phyloP scores from a whole-genome alignment of 2,888 invertebrate genomes.

The Eupithecia exiguata region DNA sequence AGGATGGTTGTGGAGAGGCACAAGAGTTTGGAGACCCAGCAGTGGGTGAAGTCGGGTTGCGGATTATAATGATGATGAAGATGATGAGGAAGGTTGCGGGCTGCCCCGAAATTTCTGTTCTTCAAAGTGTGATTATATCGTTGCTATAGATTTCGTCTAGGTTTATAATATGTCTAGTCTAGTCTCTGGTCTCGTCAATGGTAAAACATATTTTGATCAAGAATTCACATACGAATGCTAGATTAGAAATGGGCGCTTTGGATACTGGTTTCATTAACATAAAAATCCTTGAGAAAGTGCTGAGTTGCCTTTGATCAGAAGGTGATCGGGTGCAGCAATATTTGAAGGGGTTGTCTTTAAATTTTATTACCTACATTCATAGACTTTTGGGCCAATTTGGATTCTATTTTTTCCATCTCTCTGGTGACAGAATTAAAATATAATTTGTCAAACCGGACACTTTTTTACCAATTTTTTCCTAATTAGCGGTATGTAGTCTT shows the following conservation, averaged over 20 bases:
- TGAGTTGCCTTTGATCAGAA: slow-evolving; percentile 48
- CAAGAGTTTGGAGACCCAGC: too few species aligned
- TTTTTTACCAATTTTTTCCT: not conserved
- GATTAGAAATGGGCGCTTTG: slow-evolving; percentile 61
- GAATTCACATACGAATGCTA: slow-evolving; percentile 19
- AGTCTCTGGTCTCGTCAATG: not conserved
- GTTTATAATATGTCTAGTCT: not conserved
- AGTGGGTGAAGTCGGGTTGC: too few species aligned
- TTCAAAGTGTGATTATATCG: not conserved
- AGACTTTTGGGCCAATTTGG: not conserved
- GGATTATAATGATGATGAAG: too few species aligned
- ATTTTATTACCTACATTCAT: not conserved
- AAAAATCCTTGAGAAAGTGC: slow-evolving; percentile 50
- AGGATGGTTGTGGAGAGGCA: too few species aligned
- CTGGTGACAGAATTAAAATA: not conserved
- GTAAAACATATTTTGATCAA: not conserved
- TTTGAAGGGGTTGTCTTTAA: slow-evolving; percentile 3
- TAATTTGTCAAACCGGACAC: not conserved
- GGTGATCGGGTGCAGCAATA: slow-evolving; percentile 29
- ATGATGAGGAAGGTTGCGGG: not conserved
- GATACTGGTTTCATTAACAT: slow-evolving; percentile 70
- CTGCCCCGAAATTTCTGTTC: not conserved
- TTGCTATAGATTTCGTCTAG: not conserved
- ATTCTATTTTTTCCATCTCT: not conserved
- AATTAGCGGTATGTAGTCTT: not conserved